Evolutionary conservation across 2,797 vertebrate species (phyloP).

Genomic region (Botia almorhae): DNA sequence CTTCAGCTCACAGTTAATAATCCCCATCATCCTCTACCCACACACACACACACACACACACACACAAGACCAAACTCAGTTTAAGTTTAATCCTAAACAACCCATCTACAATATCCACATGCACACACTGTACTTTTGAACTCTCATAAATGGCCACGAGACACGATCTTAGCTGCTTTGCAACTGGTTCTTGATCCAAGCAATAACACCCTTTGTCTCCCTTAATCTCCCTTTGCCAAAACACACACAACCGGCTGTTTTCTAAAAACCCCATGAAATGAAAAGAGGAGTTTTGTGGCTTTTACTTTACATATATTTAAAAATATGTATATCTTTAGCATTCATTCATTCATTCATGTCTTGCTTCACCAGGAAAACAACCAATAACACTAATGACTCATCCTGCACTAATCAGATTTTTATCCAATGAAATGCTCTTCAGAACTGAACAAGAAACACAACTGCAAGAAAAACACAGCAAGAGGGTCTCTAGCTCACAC

Average conservation of each 20-base stretch:
- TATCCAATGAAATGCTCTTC: neutral
- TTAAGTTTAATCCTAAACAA: constrained; percentile 29
- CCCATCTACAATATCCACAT: constrained; percentile 19
- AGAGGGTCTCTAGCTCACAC: neutral
- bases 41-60: constrained; percentile 15
- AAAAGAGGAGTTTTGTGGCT: neutral
- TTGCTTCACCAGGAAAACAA: neutral
- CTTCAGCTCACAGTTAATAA: constrained; percentile 35
- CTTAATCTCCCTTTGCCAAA: neutral
- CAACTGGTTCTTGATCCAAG: neutral
- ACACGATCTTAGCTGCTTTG: constrained; percentile 16
- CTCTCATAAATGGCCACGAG: neutral
- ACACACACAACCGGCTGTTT: neutral
- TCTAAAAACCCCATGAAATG: neutral
- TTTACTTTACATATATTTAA: neutral
- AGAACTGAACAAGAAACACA: neutral
- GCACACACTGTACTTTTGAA: constrained; percentile 11
- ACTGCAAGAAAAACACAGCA: neutral
- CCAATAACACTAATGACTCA: neutral
- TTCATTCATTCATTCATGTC: neutral
- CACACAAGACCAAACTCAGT: neutral
- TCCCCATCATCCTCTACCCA: constrained; percentile 26
- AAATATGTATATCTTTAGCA: neutral
- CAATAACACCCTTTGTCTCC: constrained; percentile 12
- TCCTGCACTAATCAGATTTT: neutral